A percentile compares a stretch with the other conserved stretches of the same genome.
Conservation (phyloP, 1,140 invertebrate genomes). For the Periplaneta americana region DNA sequence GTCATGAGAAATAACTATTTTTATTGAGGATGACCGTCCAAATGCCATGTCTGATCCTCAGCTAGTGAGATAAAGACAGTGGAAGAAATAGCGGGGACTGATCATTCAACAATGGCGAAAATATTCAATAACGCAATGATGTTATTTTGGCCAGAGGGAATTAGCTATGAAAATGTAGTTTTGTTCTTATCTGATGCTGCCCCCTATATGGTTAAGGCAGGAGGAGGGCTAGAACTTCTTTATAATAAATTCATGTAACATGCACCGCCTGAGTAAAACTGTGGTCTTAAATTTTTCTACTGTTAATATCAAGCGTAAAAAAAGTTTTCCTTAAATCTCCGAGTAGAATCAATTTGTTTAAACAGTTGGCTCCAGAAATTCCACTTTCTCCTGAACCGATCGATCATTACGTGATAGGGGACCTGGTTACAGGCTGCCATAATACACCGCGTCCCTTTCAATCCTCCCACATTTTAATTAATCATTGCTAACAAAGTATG, state of each 20-base stretch:
- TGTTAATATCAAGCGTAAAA: slow-evolving; percentile 21
- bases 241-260: not conserved
- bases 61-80: no score
- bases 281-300: not conserved
- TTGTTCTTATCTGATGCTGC: slow-evolving; percentile 28
- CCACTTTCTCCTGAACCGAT: slow-evolving; percentile 26
- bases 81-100: not conserved
- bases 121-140: not conserved
- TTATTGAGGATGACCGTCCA: no score
- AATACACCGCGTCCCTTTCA: no score
- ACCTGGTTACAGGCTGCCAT: slow-evolving; percentile 24
- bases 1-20: no score
- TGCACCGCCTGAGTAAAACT: not conserved
- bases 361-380: slow-evolving; percentile 23
- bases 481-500: no score
- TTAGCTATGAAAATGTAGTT: slow-evolving; percentile 16
- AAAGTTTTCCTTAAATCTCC: slow-evolving; percentile 29
- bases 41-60: no score
- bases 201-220: slow-evolving; percentile 30
- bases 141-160: not conserved
- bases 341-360: slow-evolving; percentile 22
- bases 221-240: not conserved
- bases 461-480: no score
- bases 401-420: slow-evolving; percentile 30
- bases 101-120: not conserved